Conservation (phyloP, 2,888 invertebrate genomes). For the Ceramica pisi region DNA sequence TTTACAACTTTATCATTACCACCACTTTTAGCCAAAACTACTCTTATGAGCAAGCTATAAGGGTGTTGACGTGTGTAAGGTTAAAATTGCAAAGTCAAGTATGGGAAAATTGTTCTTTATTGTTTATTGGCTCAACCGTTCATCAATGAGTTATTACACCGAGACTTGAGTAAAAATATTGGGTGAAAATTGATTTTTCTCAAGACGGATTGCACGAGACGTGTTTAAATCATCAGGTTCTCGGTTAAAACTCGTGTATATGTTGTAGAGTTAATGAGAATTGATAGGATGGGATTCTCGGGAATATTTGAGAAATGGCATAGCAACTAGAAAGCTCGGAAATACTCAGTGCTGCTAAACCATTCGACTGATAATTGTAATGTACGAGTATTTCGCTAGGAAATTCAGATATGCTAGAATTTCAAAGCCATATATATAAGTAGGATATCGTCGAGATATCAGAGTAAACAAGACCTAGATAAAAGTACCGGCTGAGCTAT, state of each 20-base stretch:
- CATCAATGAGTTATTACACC: constrained; percentile 79
- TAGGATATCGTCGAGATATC: not conserved
- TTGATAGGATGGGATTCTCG: constrained; percentile 24
- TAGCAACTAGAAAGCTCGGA: not conserved
- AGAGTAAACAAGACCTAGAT: not conserved
- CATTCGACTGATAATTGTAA: constrained; percentile 11
- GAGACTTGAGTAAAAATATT: constrained; percentile 80
- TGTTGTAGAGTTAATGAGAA: constrained; percentile 40
- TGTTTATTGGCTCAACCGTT: constrained; percentile 85
- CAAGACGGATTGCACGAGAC: constrained; percentile 55
- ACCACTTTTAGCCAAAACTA: constrained; percentile 47
- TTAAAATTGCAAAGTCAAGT: constrained; percentile 53
- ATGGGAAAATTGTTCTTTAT: constrained; percentile 84
- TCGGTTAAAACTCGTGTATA: constrained; percentile 9
- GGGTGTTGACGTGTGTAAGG: constrained; percentile 34
- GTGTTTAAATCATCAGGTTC: constrained; percentile 50
- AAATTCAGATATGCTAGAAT: not conserved
- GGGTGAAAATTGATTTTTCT: constrained; percentile 84
- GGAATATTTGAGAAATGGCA: not conserved
- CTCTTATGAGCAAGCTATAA: constrained; percentile 48
- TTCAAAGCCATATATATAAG: not conserved
- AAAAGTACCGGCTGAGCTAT: not conserved
- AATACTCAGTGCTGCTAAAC: not conserved
- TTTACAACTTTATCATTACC: constrained; percentile 66
- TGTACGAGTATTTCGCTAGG: constrained; percentile 1